Evolutionary conservation across 1,140 invertebrate species (phyloP).

Genomic region (Danaus plexippus): DNA sequence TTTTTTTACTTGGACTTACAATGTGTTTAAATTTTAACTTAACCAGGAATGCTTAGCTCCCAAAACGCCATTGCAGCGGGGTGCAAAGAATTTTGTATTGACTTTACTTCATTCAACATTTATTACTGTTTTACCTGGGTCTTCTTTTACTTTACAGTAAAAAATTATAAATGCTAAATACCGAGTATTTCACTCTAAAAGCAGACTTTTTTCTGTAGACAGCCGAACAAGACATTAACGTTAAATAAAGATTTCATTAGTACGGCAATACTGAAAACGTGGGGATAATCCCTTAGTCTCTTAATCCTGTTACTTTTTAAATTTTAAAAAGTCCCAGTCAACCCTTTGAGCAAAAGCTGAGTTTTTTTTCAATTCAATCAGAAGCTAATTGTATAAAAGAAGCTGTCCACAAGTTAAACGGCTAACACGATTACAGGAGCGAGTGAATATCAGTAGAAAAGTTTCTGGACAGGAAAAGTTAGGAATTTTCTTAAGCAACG

Average conservation of each 20-base stretch:
- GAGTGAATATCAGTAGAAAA: slow-evolving; percentile 48
- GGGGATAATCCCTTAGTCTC: slow-evolving; percentile 14
- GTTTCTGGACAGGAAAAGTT: slow-evolving; percentile 42
- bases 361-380: slow-evolving; percentile 52
- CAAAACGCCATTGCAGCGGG: slow-evolving; percentile 28
- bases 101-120: slow-evolving; percentile 30
- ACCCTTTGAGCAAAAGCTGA: slow-evolving; percentile 34
- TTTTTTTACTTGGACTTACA: slow-evolving; percentile 18
- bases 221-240: too few species aligned
- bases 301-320: slow-evolving; percentile 20
- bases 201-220: too few species aligned
- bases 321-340: slow-evolving; percentile 26
- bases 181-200: not conserved
- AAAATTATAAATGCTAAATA: not conserved
- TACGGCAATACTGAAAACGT: slow-evolving; percentile 5
- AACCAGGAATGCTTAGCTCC: slow-evolving; percentile 33
- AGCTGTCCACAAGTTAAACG: slow-evolving; percentile 54
- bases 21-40: slow-evolving; percentile 39
- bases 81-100: slow-evolving; percentile 45
- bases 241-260: too few species aligned
- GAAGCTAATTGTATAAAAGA: slow-evolving; percentile 54
- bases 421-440: slow-evolving; percentile 50
- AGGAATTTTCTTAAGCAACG: slow-evolving; percentile 15
- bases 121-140: slow-evolving; percentile 14
- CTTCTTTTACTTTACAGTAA: slow-evolving; percentile 14